Percentiles rank a stretch among this genome's conserved stretches.
phyloP scores from a whole-genome alignment of 92 coral and sea anemone genomes.

The Paramuricea clavata region DNA sequence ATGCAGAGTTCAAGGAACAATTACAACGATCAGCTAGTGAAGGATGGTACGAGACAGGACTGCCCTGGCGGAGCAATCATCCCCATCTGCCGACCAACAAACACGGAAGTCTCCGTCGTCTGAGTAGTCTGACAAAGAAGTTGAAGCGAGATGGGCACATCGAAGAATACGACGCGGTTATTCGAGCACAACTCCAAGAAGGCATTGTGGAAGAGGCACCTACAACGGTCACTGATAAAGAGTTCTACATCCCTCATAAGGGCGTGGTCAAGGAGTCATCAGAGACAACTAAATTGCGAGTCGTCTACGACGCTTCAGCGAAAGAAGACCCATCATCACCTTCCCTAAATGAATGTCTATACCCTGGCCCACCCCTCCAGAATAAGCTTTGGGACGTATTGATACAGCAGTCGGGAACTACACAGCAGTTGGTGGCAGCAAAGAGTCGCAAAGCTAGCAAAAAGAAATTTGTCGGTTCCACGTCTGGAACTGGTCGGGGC shows the following conservation, averaged over 20 bases:
- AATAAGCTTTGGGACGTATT: neutral
- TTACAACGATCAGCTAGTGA: slow-evolving; percentile 20
- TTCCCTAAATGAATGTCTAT: neutral
- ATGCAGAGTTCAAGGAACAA: slow-evolving; percentile 45
- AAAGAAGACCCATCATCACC: too few species aligned
- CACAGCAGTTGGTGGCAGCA: slow-evolving; percentile 4
- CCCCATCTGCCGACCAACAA: slow-evolving; percentile 28
- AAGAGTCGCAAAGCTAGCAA: slow-evolving; percentile 15
- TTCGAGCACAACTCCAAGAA: neutral
- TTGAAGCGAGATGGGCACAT: neutral
- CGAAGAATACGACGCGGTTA: neutral
- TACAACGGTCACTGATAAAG: too few species aligned
- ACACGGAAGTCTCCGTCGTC: neutral
- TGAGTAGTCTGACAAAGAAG: slow-evolving; percentile 2
- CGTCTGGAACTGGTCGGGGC: neutral
- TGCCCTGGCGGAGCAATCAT: slow-evolving; percentile 54
- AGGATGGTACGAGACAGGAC: slow-evolving; percentile 49
- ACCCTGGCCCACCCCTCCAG: neutral
- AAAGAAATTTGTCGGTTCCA: neutral
- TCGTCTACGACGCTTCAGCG: too few species aligned
- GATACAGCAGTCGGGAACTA: neutral
- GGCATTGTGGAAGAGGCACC: slow-evolving; percentile 2
- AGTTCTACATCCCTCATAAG: too few species aligned
- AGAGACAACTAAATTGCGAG: too few species aligned
- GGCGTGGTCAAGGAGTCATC: too few species aligned